phyloP scores from a whole-genome alignment of 2,113 vertebrate species.

The Brachyhypopomus gauderio region DNA sequence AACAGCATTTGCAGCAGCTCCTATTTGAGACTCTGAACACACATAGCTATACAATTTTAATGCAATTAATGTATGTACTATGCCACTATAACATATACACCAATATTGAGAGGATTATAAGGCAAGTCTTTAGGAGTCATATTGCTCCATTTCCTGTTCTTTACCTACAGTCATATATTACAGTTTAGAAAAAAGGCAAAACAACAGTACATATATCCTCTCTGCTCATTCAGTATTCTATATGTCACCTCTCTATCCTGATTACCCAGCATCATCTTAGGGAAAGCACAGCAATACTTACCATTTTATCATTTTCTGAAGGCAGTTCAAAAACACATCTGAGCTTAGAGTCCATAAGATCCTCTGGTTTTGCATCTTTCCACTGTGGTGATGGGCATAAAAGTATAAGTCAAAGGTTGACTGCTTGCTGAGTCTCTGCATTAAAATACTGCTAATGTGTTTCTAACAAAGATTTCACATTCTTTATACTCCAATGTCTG shows the following conservation, averaged over 20 bases:
- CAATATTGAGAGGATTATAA: background rate
- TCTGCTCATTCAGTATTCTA: constrained; percentile 29
- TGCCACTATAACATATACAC: background rate
- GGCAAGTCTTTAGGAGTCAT: background rate
- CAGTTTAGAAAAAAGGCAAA: background rate
- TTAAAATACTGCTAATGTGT: background rate
- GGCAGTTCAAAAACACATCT: constrained; percentile 92
- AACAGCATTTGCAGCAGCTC: background rate
- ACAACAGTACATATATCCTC: background rate
- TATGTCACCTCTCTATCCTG: constrained; percentile 9
- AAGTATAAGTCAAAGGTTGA: background rate
- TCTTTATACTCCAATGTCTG: background rate
- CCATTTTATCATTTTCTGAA: constrained; percentile 85
- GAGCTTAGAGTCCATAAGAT: constrained; percentile 92
- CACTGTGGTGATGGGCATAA: constrained; percentile 69
- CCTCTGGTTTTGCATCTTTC: constrained; percentile 90
- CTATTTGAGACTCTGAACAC: background rate
- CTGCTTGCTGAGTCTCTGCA: no score
- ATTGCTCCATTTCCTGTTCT: constrained; percentile 5
- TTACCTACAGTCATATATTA: constrained; percentile 6
- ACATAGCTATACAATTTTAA: no score
- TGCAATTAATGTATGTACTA: background rate
- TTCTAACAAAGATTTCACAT: background rate
- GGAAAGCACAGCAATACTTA: constrained; percentile 66
- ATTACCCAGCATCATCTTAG: constrained; percentile 24